Evolutionary conservation across 2,888 invertebrate genomes (phyloP).

Genomic region (Spatulosminthurus flaviceps): DNA sequence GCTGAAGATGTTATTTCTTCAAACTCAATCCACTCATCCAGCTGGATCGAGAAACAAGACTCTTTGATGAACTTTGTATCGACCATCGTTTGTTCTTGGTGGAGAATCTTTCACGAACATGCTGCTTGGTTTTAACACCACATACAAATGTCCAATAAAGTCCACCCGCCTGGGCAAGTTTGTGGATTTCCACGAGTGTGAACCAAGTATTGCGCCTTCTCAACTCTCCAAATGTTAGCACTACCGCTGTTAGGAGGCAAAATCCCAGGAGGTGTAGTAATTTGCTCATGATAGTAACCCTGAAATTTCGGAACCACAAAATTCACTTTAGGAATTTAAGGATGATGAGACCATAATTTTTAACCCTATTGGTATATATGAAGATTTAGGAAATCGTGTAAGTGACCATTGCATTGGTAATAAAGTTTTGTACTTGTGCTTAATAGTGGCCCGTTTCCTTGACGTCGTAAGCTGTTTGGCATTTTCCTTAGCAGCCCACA

Average conservation of each 20-base stretch:
- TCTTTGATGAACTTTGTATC: too few species aligned
- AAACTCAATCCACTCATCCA: too few species aligned
- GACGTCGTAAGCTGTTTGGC: not conserved
- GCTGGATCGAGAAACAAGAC: too few species aligned
- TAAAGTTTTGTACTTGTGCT: not conserved
- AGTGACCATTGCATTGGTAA: not conserved
- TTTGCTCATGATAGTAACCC: not conserved
- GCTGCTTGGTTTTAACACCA: not conserved
- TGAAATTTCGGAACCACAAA: not conserved
- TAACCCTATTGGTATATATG: too few species aligned
- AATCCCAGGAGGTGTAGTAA: not conserved
- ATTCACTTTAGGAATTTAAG: too few species aligned
- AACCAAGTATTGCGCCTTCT: not conserved
- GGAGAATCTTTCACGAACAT: not conserved
- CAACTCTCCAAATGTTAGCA: not conserved
- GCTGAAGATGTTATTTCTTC: too few species aligned
- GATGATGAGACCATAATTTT: too few species aligned
- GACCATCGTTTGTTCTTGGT: too few species aligned
- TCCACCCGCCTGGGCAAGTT: not conserved
- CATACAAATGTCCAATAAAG: conserved; percentile 1
- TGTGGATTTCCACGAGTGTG: not conserved
- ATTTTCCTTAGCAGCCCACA: not conserved
- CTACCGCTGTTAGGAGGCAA: not conserved
- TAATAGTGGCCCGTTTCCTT: not conserved
- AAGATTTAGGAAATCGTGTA: too few species aligned